A percentile compares a stretch with the other conserved stretches of the same genome.
Evolutionary conservation across 2,888 invertebrate species (phyloP).

Genomic region (Luffia ferchaultella): DNA sequence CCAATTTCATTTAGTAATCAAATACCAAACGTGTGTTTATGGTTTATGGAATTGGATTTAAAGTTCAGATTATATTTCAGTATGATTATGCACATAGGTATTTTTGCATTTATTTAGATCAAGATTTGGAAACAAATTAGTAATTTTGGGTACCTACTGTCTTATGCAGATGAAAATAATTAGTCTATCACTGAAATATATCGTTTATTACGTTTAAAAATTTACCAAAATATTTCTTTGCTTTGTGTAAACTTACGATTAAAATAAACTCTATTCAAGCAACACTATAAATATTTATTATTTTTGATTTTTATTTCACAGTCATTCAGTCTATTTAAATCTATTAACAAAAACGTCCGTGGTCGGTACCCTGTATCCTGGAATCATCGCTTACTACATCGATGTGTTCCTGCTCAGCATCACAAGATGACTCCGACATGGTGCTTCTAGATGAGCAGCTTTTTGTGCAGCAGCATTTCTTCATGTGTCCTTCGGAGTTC

Average conservation of each 20-base stretch:
- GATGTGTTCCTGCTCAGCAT: slow-evolving; percentile 46
- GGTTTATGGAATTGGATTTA: no score
- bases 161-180: no score
- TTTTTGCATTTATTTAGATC: no score
- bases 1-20: no score
- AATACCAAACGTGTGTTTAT: no score
- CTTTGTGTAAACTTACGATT: neutral
- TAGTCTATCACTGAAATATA: no score
- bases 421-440: slow-evolving; percentile 31
- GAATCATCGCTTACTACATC: slow-evolving; percentile 47
- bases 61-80: no score
- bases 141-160: no score
- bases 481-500: slow-evolving; percentile 29
- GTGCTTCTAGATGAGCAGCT: slow-evolving; percentile 34
- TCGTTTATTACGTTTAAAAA: neutral
- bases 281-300: neutral
- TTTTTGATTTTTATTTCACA: slow-evolving; percentile 11
- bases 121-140: no score
- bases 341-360: slow-evolving; percentile 27
- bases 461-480: slow-evolving; percentile 48
- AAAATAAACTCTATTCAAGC: neutral
- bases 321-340: slow-evolving; percentile 17
- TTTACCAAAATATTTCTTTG: neutral
- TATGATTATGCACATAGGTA: no score
- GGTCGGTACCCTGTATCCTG: neutral